These are phyloP conservation scores for Drosophila nikananu DNA, from an alignment of 1,140 invertebrate genomes.

Conservation along the genomic window DNA sequence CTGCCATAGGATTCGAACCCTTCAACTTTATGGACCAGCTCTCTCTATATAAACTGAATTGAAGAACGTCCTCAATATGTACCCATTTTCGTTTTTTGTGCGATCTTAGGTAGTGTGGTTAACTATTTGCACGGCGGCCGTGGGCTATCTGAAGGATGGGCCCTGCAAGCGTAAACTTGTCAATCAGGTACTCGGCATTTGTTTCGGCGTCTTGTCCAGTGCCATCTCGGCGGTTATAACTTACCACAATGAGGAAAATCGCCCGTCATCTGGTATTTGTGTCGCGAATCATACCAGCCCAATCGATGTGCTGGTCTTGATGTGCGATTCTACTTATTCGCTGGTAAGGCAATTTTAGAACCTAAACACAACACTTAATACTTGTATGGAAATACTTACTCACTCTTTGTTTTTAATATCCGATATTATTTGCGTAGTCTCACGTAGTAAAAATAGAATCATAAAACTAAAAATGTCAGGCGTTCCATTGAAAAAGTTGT, in stretches of 20 bases:
- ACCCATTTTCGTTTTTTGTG: conserved; percentile 59
- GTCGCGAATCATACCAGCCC: conserved; percentile 99
- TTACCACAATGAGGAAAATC: conserved; percentile 94
- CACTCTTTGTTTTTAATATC: conserved; percentile 33
- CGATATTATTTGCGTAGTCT: conserved; percentile 6
- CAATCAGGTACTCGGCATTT: conserved; percentile 92
- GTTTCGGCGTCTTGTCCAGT: conserved; percentile 94
- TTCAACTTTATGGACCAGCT: not conserved
- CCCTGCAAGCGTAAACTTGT: conserved; percentile 92
- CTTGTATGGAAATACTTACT: conserved; percentile 24
- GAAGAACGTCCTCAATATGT: conserved; percentile 11
- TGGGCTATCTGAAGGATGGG: conserved; percentile 93
- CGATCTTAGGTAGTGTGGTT: conserved; percentile 92
- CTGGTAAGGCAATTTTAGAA: conserved; percentile 90
- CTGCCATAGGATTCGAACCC: not conserved
- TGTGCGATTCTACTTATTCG: conserved; percentile 99
- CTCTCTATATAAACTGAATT: conserved; percentile 6
- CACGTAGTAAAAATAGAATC: conserved; percentile 1
- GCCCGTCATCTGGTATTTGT: conserved; percentile 95
- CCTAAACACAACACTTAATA: conserved; percentile 24
- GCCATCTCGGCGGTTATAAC: conserved; percentile 95
- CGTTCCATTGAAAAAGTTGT: not conserved
- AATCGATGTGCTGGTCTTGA: conserved; percentile 98
- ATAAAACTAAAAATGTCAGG: not conserved
- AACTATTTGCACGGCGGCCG: conserved; percentile 92